A percentile compares a stretch with the other conserved stretches of the same genome.
Conservation (phyloP, 2,797 vertebrate species). For the Poecilia picta region DNA sequence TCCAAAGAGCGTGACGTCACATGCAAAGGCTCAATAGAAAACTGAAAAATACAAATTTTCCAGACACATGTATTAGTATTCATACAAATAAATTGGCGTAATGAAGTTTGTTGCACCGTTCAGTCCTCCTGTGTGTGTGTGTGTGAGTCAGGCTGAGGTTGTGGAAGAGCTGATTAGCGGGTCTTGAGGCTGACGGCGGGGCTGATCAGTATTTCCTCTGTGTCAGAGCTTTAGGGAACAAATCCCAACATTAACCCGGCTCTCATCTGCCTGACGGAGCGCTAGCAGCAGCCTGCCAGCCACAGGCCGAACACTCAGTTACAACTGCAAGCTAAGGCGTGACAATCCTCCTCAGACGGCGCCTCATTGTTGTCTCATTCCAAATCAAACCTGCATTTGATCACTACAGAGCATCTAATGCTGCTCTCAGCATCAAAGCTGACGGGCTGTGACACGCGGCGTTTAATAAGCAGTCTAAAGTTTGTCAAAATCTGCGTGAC, state of each 20-base stretch:
- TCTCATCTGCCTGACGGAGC: conserved; percentile 81
- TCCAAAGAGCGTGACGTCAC: too few relatives aligned
- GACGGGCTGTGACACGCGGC: conserved; percentile 67
- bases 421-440: conserved; percentile 66
- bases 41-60: background rate
- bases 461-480: conserved; percentile 66
- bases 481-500: conserved; percentile 70
- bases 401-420: conserved; percentile 59
- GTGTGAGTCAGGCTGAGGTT: conserved; percentile 54
- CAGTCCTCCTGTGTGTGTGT: conserved; percentile 21
- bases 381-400: conserved; percentile 71
- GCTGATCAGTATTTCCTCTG: conserved; percentile 80
- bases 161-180: conserved; percentile 78
- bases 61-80: background rate
- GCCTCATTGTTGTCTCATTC: conserved; percentile 67
- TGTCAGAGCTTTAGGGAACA: conserved; percentile 84
- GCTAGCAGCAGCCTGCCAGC: conserved; percentile 79
- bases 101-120: conserved; percentile 22
- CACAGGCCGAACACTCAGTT: conserved; percentile 72
- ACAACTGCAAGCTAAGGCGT: conserved; percentile 64
- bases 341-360: conserved; percentile 65
- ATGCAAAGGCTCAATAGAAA: too few relatives aligned
- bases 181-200: conserved; percentile 69
- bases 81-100: conserved; percentile 12
- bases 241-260: conserved; percentile 83